Evolutionary conservation across 2,113 vertebrate genomes (phyloP), one percentile per base, ranked within the genome.

Genomic region (Misgurnus anguillicaudatus): DNA sequence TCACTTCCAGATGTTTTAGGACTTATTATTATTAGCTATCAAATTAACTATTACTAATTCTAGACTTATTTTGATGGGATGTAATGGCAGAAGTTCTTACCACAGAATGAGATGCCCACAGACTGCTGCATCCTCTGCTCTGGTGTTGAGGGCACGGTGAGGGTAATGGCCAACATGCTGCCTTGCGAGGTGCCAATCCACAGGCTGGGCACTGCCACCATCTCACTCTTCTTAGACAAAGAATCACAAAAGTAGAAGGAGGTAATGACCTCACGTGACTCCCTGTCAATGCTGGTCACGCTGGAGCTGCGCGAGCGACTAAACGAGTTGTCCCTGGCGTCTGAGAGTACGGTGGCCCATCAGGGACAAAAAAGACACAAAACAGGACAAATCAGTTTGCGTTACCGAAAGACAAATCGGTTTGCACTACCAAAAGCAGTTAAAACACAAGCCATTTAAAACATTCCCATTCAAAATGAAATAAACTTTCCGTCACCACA

Each of bases 251-350:
- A 98, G 87, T 94, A 93, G 81, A 98, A 94, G 86, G 96, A 93
- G 80, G 96, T 97, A 90, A 99, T 94, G 47, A 95, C 94, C 89
- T 99, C 97, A 0, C 96, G 94, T 31, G 96, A 94, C 85, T 99
- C 98, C 80, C 96, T 91, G 85, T 99, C 98, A 84, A 99, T 97
- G 90, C 98, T 99, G 88, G 95, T 95, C 75, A 98, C 96, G 65
- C 97, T 99, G 63, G 98, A 98, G 86, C 96, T 99, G 78, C 96
- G 93, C 0, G 97, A 98, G 82, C 95, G 94, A 88, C 94, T 98
- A 93, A 97, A 98, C 51, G 95, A 94, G 91, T 94, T 95, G 87
- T 99, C 97, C 92, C 93, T 95, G 80, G 92, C 90, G 88, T 99
- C 98, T 99, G 90, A 86, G 91, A 89, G 31, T 31, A 31, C 21